Percentiles rank a stretch among this genome's conserved stretches.
These are phyloP conservation scores for Malachius bipustulatus DNA, from an alignment of 2,888 invertebrate genomes.

Conservation along the genomic window DNA sequence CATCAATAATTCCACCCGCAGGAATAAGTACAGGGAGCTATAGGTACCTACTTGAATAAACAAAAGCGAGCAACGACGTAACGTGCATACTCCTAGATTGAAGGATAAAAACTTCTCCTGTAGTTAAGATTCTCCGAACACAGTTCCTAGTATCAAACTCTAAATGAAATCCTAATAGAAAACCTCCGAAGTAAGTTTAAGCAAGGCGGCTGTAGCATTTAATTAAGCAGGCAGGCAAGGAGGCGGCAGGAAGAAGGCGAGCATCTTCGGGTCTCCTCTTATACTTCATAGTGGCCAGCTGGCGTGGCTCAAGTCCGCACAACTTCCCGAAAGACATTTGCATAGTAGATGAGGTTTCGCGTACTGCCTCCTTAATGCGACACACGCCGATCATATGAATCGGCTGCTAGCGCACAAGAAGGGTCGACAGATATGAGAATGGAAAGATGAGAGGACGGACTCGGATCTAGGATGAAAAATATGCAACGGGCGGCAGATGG, in stretches of 20 bases:
- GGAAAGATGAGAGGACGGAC: constrained; percentile 20
- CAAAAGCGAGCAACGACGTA: no score
- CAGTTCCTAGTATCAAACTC: background rate
- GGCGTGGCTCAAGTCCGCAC: constrained; percentile 33
- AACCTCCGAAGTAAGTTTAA: constrained; percentile 9
- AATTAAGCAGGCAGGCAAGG: constrained; percentile 28
- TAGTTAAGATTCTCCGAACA: background rate
- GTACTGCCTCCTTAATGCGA: constrained; percentile 23
- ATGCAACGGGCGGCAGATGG: constrained; percentile 34
- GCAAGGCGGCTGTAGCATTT: constrained; percentile 18
- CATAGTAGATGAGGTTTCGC: constrained; percentile 36
- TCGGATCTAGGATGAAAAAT: constrained; percentile 37
- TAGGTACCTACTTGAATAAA: no score
- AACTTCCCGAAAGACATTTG: constrained; percentile 37
- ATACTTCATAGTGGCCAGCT: constrained; percentile 47
- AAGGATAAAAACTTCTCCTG: background rate
- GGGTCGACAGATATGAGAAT: constrained; percentile 21
- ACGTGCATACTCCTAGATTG: no score
- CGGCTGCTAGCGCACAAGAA: constrained; percentile 9
- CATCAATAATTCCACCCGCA: no score
- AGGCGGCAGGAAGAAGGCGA: constrained; percentile 18
- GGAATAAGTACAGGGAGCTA: no score
- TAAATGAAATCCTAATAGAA: constrained; percentile 2
- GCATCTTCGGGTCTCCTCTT: constrained; percentile 36
- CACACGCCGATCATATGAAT: constrained; percentile 16